Conservation (phyloP, 1,140 invertebrate species). For the Pissodes strobi region DNA sequence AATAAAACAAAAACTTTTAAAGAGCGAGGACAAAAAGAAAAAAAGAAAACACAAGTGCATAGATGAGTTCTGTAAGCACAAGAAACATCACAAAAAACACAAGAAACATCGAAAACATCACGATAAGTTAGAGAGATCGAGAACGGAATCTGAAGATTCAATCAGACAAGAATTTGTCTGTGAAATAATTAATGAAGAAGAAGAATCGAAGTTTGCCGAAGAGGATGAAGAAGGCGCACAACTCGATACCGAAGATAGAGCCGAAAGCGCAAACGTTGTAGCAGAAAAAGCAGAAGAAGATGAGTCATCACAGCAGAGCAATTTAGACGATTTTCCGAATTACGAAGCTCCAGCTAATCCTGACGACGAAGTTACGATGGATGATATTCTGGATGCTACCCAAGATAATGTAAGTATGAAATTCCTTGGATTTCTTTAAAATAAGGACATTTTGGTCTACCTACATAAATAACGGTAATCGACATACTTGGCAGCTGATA, state of each 20-base stretch:
- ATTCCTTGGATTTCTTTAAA: too few relatives aligned
- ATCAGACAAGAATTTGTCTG: slow-evolving; percentile 25
- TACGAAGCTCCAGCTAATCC: slow-evolving; percentile 44
- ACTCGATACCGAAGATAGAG: slow-evolving; percentile 50
- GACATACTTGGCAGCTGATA: too few relatives aligned
- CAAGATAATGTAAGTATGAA: slow-evolving; percentile 37
- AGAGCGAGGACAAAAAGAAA: slow-evolving; percentile 63
- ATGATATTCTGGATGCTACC: slow-evolving; percentile 48
- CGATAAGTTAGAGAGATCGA: slow-evolving; percentile 55
- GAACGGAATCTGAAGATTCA: slow-evolving; percentile 7
- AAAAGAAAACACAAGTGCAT: slow-evolving; percentile 73
- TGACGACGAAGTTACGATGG: slow-evolving; percentile 53
- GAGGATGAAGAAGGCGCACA: slow-evolving; percentile 53
- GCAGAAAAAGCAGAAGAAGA: slow-evolving; percentile 52
- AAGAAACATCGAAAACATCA: slow-evolving; percentile 79
- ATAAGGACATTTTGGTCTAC: too few relatives aligned
- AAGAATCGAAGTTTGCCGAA: slow-evolving; percentile 37
- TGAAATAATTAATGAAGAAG: slow-evolving; percentile 31
- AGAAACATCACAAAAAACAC: slow-evolving; percentile 73
- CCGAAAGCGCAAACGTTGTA: slow-evolving; percentile 51
- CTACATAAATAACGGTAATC: too few relatives aligned
- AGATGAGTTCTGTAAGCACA: slow-evolving; percentile 73
- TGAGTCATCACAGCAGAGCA: slow-evolving; percentile 49
- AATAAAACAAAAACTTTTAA: slow-evolving; percentile 59
- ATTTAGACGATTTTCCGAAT: slow-evolving; percentile 26